phyloP scores from a whole-genome alignment of 2,113 vertebrate species.

The Astur gentilis region DNA sequence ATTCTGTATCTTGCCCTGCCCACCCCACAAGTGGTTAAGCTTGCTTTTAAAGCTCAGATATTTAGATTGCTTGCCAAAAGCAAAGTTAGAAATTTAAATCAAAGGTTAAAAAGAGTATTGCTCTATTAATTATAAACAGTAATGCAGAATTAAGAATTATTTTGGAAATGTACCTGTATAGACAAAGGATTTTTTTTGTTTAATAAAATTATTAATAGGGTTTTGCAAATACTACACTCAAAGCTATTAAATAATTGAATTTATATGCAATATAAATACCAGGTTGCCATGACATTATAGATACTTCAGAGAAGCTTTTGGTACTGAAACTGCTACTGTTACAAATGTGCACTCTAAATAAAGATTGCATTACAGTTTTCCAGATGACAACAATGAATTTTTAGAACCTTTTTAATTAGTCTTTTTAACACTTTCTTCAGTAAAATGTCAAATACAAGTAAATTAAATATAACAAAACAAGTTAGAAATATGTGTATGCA shows the following conservation, averaged over 20 bases:
- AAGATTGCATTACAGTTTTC: not conserved
- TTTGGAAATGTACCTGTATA: not conserved
- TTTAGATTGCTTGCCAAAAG: not conserved
- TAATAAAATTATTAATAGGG: not conserved
- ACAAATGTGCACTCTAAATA: not conserved
- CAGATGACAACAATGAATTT: not conserved
- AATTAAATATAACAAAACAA: not conserved
- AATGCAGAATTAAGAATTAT: not conserved
- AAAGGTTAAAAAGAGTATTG: not conserved
- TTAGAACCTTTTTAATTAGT: not conserved
- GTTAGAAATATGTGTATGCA: not conserved
- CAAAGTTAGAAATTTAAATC: not conserved
- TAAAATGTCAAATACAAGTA: not conserved
- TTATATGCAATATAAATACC: not conserved
- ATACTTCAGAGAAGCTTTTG: not conserved
- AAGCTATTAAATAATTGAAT: conserved; percentile 27
- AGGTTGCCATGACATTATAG: conserved; percentile 14
- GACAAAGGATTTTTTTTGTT: not conserved
- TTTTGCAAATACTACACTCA: not conserved
- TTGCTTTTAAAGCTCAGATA: not conserved
- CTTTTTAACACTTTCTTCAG: not conserved
- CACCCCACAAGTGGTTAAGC: fast-evolving
- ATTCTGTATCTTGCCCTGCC: not conserved
- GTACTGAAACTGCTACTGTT: not conserved
- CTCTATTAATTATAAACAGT: not conserved